Evolutionary conservation across 2,888 invertebrate species (phyloP), one percentile per base, ranked within the genome.

Genomic region (Drosophila birchii): DNA sequence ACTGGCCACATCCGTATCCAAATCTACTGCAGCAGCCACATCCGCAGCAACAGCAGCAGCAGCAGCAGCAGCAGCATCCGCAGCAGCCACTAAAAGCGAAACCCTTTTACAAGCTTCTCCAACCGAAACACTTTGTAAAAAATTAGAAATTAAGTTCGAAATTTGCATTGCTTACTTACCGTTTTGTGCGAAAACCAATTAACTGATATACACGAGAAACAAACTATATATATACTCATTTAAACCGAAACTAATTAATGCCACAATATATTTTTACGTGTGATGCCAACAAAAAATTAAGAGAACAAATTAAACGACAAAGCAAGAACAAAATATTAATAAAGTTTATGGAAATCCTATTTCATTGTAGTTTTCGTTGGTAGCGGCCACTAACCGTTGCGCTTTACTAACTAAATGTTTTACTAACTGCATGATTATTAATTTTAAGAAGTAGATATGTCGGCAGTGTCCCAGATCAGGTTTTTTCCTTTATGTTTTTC

Each of bases 121-220:
- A 70, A 67, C 73, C 58, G 62, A 62, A 45, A 62, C 54, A 71
- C 43, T 75, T 68, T 73, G 56, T 73, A 69, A 57, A 72, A 54
- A 80, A 76, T 38, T 86, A 86, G 78, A 16, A 34, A 26, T 26
- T 81, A 82, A 86, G 81, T 81, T 81, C 23, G 3, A 59, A 57
- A 67, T 63, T 76, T 63, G 81, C 86, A 86, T 79, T 81, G 87
- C 82, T 86, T 86, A 73, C 84, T 77, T 77, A 78, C 41, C 41
- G 56, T 57, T 69, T 62, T 67, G 45, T 47, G 67, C 67, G 69
- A 47, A 41, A 56, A 70, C 51, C 62, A 67, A 62, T 69, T 38
- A 76, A 68, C 66, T 53, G 53, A 76, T 64, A 57, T n/a, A 62
- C 53, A 54, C 39, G 29, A 64, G 47, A 58, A 51, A 60, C 38